Percentiles rank a stretch among this genome's conserved stretches.
Evolutionary conservation across 92 coral and sea anemone genomes (phyloP).

Genomic region (Umimayanthus kanabou): DNA sequence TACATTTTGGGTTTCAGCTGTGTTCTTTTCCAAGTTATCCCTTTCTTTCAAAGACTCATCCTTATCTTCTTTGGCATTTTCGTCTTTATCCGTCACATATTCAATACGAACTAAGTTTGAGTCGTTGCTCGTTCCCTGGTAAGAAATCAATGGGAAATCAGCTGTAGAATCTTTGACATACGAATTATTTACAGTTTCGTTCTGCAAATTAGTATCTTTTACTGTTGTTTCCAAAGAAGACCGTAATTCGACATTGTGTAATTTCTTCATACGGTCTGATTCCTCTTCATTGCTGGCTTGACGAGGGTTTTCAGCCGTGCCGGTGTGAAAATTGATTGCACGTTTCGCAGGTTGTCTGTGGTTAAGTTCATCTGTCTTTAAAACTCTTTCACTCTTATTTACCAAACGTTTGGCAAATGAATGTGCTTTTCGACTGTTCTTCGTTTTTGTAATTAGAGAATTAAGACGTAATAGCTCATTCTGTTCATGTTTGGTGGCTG

Average conservation of each 20-base stretch:
- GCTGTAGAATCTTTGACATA: neutral
- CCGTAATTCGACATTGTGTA: neutral
- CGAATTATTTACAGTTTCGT: neutral
- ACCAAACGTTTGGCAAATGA: neutral
- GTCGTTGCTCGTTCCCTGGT: neutral
- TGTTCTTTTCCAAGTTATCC: neutral
- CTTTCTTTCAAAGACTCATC: neutral
- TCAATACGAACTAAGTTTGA: conserved; percentile 11
- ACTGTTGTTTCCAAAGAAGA: neutral
- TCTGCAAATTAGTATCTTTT: neutral
- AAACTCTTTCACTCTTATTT: neutral
- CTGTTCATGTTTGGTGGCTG: neutral
- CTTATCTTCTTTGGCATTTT: neutral
- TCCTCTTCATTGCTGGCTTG: neutral
- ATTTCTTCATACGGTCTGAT: neutral
- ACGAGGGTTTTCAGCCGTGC: neutral
- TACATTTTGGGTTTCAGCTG: neutral
- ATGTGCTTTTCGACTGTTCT: neutral
- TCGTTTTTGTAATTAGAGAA: neutral
- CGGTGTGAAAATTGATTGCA: neutral
- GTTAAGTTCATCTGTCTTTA: neutral
- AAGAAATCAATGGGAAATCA: neutral
- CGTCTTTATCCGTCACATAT: neutral
- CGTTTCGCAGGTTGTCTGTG: neutral
- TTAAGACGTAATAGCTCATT: neutral